Percentiles rank a stretch among this genome's conserved stretches.
Evolutionary conservation across 2,888 invertebrate genomes (phyloP).

Genomic region (Drosophila koepferae): DNA sequence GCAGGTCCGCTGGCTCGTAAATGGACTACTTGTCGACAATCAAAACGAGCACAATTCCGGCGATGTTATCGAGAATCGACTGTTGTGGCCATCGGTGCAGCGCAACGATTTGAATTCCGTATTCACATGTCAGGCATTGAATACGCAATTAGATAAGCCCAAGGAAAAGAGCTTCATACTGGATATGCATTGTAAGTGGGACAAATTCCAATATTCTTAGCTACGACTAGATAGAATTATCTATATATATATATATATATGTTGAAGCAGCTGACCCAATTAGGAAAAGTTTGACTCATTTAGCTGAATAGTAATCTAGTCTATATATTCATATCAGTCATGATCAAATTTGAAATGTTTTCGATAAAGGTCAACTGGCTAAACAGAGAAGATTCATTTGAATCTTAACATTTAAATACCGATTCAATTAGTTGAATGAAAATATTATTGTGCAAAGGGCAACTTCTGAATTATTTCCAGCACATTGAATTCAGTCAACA

Average conservation of each 20-base stretch:
- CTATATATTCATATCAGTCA: not conserved
- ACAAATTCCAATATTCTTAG: not conserved
- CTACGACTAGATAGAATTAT: not conserved
- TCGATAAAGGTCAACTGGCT: too few species aligned
- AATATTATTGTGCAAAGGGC: not conserved
- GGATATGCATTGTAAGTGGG: slow-evolving; percentile 92
- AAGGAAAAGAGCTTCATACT: slow-evolving; percentile 91
- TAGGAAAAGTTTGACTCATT: not conserved
- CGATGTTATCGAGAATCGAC: slow-evolving; percentile 94
- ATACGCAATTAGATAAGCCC: slow-evolving; percentile 93
- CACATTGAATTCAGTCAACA: not conserved
- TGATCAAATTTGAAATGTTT: not conserved
- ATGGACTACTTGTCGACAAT: slow-evolving; percentile 92
- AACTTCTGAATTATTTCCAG: not conserved
- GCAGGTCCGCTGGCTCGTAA: slow-evolving; percentile 92
- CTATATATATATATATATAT: not conserved
- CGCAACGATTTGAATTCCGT: slow-evolving; percentile 93
- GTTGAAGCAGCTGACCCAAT: slow-evolving; percentile 17
- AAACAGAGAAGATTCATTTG: not conserved
- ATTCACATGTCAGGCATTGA: slow-evolving; percentile 94
- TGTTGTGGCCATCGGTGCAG: slow-evolving; percentile 90
- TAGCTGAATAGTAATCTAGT: not conserved
- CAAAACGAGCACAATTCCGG: slow-evolving; percentile 94
- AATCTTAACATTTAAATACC: not conserved
- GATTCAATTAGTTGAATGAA: not conserved